Base-by-base conservation (phyloP, 35 echinoderm and acorn worm species). In the Apostichopus californicus region DNA sequence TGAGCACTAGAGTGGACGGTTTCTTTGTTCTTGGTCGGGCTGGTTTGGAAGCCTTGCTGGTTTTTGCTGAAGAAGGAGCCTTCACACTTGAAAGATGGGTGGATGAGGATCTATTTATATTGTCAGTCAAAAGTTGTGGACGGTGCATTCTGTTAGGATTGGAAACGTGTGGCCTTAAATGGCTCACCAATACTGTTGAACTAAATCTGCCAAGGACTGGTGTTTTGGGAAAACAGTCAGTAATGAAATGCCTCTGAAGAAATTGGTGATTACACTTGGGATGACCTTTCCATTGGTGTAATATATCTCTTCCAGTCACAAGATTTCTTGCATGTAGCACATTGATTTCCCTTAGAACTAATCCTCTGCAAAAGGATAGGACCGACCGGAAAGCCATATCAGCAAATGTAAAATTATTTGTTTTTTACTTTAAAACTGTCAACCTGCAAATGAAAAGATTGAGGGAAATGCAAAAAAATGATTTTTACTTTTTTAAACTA, bases 1-100 rank as follows among this genome's bases (percentile, higher is more conserved):
- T 85, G 54, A 17, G 81, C 28, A 57, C 81, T 5, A 85, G 57
- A n/a, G 81, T 7, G 1, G 81, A 56, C 58, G 81, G 81, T 59
- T 85, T 85, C 52, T 59, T 85, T 17, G 81, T 85, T 60, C 81
- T 85, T 18, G 81, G 81, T 11, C 81, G 17, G 55, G 81, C 55
- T 85, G 22, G 55, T 85, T 85, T 85, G 5, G 54, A 20, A 5
- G 54, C 14, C 18, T 85, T 85, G 7, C 8, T 9, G 21, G 55
- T 7, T 85, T 85, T 85, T 5, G 54, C 55, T 20, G 55, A 56
- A 85, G 54, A 58, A 22, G 81, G 22, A 54, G 5, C 81, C 24
- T 85, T 61, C 71, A 75, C 7, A 22, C 20, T n/a, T 18, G 71
- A 75, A 14, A 18, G n/a, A 18, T n/a, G 14, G 15, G 71, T 75